Evolutionary conservation across 1,140 invertebrate species (phyloP), one percentile per base, ranked within the genome.

Genomic region (Apolygus lucorum): DNA sequence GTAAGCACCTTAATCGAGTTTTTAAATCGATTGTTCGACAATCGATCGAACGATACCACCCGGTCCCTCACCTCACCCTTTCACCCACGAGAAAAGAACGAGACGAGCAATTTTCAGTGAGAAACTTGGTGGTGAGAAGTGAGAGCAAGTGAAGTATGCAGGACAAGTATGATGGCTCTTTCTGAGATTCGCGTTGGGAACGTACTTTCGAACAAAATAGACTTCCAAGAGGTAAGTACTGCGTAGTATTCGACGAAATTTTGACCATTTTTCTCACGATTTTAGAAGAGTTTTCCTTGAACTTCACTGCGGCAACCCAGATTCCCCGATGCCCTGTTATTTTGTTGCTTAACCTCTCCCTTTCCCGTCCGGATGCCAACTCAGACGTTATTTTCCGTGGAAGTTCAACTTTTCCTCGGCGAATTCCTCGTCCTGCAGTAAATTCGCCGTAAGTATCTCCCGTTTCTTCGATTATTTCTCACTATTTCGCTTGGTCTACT

Each of bases 111-210:
- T 59, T 59, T 59, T 59, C 54, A 59, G 54, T 59, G 54, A 59
- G 54, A 59, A 59, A 59, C 4, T 14, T 22, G 11, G 22, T 42
- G 34, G 17, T 17, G 54, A 11, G 22, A 24, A 59, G 27, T 22
- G 26, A 71, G 72, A 73, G 52, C 52, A 74, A 74, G 29, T 68
- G 22, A 70, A 52, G 59, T 68, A 25, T 73, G 52, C 71, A 62
- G 42, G 34, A 26, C 64, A 73, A 69, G 52, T 62, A 68, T 49
- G 67, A 72, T 72, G 71, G 71, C 71, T 14, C 34, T 72, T 42
- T 72, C 71, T n/a, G 68, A 72, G 42, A 69, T 72, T 63, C 71
- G 71, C 25, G 34, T 72, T 64, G 68, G 68, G 26, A 69, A 74
- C 52, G 68, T 73, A 62, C 27, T 71, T 28, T 62, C 66, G 68